Base-by-base conservation (phyloP, 2,113 vertebrate genomes). In the Callithrix jacchus region DNA sequence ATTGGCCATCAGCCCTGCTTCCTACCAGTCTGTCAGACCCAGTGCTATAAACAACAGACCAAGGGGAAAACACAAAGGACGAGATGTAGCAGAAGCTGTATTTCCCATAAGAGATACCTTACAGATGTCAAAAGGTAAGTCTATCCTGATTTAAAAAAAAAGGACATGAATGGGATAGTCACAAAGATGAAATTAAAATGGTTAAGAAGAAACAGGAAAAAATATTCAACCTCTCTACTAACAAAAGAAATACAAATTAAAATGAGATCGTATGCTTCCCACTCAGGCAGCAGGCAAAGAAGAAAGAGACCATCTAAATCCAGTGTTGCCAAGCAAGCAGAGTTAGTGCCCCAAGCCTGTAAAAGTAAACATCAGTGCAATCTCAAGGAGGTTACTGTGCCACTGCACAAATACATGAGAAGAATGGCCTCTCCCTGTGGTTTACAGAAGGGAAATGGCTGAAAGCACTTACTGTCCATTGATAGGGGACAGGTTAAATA, bases 181-280 rank as follows among this genome's bases (percentile, higher is more conserved):
- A 61, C 68, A 56, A 82, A 89, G 49, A 42, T 58, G 47, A 58
- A 77, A 82, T 45, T 61, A 37, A 76, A 61, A 56, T 0, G 3
- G 35, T 10, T 70, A 73, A 87, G 27, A 64, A 94, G 27, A 80
- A 56, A 25, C 2, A 47, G 20, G 23, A 74, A 37, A 91, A 92
- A 42, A 73, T 37, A 5, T 42, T 45, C 58, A 35, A 32, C 8
- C 14, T 80, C 37, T 73, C 32, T 27, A 92, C 32, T 49, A 18
- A 66, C 45, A 27, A 70, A 94, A 68, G 20, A 87, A 80, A 94
- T 7, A 68, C 18, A 71, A 64, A 80, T 45, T 45, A 21, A 92
- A n/a, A 56, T 30, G 21, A 68, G 37, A 47, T 17, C 2, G 0
- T 47, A 45, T 37, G 20, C 58, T 20, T 93, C 64, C 32, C 40